Evolutionary conservation across 2,113 vertebrate species (phyloP).

Genomic region (Myrmophylax atrothorax): DNA sequence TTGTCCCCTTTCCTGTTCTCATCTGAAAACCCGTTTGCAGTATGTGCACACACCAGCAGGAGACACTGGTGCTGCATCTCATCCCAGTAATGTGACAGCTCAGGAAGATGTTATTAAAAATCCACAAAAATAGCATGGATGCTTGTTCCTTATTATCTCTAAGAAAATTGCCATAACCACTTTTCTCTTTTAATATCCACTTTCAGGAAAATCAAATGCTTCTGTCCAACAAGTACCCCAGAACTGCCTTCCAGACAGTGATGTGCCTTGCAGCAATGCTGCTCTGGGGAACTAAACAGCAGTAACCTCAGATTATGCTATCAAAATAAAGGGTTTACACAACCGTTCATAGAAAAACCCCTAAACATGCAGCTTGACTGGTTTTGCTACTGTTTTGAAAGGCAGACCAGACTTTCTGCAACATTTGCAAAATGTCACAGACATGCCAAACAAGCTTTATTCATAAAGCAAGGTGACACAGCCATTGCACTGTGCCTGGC

Average conservation of each 20-base stretch:
- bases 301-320: background rate
- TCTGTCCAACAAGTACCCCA: background rate
- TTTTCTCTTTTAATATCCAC: background rate
- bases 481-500: background rate
- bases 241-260: background rate
- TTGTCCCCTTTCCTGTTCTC: background rate
- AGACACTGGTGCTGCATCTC: slow-evolving; percentile 45
- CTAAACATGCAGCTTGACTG: background rate
- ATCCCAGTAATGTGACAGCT: background rate
- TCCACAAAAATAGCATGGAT: background rate
- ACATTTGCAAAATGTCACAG: background rate
- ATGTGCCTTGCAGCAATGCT: background rate
- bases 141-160: background rate
- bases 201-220: background rate
- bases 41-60: slow-evolving; percentile 28
- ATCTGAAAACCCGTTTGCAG: background rate
- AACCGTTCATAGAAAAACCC: background rate
- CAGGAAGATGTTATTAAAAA: background rate
- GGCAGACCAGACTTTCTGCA: background rate
- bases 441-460: background rate
- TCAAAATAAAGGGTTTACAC: background rate
- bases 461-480: background rate
- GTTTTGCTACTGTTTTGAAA: background rate
- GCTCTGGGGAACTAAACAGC: background rate
- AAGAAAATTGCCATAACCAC: background rate